Evolutionary conservation across 2,797 vertebrate genomes (phyloP).

Genomic region (Rhadinocentrus ornatus): DNA sequence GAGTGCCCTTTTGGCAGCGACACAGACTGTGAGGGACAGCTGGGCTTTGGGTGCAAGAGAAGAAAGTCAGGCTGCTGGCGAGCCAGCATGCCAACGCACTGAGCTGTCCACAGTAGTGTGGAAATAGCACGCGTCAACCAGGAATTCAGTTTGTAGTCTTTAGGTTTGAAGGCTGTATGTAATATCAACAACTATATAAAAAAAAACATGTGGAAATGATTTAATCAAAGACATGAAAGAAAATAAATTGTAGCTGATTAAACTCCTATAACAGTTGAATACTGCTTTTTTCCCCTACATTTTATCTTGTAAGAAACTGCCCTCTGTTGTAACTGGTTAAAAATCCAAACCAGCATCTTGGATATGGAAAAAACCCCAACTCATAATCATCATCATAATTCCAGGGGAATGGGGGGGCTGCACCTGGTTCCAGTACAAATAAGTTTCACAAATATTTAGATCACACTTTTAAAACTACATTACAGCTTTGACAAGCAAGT

Average conservation of each 20-base stretch:
- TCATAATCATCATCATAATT: too few relatives aligned
- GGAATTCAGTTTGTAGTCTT: constrained; percentile 1
- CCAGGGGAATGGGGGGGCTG: too few relatives aligned
- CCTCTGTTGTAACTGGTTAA: too few relatives aligned
- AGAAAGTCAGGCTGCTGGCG: constrained; percentile 24
- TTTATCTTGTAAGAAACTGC: neutral
- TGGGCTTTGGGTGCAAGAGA: constrained; percentile 41
- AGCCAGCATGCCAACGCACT: constrained; percentile 31
- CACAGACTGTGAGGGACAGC: constrained; percentile 67
- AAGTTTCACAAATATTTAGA: too few relatives aligned
- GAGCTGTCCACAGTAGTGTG: constrained; percentile 25
- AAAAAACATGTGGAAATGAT: neutral
- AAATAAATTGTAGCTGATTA: neutral
- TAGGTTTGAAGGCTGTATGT: neutral
- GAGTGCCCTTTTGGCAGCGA: constrained; percentile 66
- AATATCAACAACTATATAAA: neutral
- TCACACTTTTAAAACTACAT: too few relatives aligned
- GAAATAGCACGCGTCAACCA: constrained; percentile 13
- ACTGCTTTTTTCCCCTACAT: neutral
- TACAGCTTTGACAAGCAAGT: too few relatives aligned
- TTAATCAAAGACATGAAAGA: neutral
- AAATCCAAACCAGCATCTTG: too few relatives aligned
- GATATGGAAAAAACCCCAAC: too few relatives aligned
- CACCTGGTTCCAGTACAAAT: too few relatives aligned
- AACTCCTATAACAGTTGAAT: neutral